Evolutionary conservation across 2,113 vertebrate genomes (phyloP).

Genomic region (Clarias gariepinus): DNA sequence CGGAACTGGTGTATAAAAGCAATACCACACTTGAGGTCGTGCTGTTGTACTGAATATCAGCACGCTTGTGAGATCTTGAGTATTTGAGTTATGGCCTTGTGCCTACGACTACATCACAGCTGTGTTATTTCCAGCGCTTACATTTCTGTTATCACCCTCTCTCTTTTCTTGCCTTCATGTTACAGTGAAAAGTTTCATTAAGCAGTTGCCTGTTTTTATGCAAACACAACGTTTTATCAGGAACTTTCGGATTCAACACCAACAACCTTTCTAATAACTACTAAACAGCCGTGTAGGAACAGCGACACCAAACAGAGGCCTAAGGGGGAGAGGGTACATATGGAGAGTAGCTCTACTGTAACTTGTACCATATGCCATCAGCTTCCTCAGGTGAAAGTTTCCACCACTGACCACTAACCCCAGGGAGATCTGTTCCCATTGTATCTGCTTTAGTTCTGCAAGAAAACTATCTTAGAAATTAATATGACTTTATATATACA

Average conservation of each 20-base stretch:
- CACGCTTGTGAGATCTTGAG: too few relatives aligned
- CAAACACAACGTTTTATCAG: background rate
- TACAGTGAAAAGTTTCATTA: background rate
- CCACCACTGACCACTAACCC: background rate
- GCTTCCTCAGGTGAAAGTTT: constrained; percentile 39
- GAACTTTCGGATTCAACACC: background rate
- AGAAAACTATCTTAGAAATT: constrained; percentile 19
- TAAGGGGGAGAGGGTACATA: background rate
- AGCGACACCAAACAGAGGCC: constrained; percentile 18
- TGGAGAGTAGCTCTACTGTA: constrained; percentile 1
- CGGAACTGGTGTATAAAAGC: too few relatives aligned
- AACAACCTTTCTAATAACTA: constrained; percentile 23
- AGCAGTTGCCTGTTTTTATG: background rate
- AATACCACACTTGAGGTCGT: too few relatives aligned
- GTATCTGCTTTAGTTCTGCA: background rate
- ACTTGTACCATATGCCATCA: constrained; percentile 3
- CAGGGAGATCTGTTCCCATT: too few relatives aligned
- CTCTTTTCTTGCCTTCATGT: background rate
- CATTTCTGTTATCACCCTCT: background rate
- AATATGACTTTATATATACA: background rate
- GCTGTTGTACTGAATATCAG: too few relatives aligned
- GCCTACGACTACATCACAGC: too few relatives aligned
- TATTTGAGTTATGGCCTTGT: too few relatives aligned
- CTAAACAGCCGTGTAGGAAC: constrained; percentile 28
- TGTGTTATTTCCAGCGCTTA: too few relatives aligned